A percentile compares a stretch with the other conserved stretches of the same genome.
Evolutionary conservation across 2,888 invertebrate genomes (phyloP).

Genomic region (Acleris emargana): DNA sequence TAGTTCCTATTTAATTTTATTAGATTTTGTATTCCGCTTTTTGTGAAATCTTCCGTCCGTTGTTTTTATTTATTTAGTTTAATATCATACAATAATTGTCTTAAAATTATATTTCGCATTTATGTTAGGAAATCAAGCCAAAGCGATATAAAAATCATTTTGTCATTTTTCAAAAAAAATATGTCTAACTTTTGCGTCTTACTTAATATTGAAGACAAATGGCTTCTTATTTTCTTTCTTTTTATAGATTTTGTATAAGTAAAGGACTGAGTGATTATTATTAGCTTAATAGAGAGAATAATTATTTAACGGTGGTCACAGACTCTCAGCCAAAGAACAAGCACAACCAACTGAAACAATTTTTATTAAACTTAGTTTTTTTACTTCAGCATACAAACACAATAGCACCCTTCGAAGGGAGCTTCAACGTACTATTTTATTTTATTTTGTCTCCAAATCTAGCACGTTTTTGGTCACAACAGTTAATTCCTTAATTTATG

Average conservation of each 20-base stretch:
- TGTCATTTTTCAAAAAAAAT: constrained; percentile 16
- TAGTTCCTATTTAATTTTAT: constrained; percentile 71
- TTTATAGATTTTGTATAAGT: constrained; percentile 43
- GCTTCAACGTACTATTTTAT: too few relatives aligned
- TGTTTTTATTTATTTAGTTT: constrained; percentile 21
- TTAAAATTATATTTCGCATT: constrained; percentile 3
- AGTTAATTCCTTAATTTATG: too few relatives aligned
- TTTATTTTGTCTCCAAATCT: too few relatives aligned
- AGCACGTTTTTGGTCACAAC: too few relatives aligned
- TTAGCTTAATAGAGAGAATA: constrained; percentile 41
- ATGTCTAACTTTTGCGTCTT: not conserved
- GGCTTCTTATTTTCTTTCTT: constrained; percentile 32
- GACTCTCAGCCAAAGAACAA: not conserved
- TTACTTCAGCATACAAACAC: too few relatives aligned
- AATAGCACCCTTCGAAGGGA: too few relatives aligned
- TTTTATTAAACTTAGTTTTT: too few relatives aligned
- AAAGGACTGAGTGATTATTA: constrained; percentile 63
- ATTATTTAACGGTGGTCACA: constrained; percentile 42
- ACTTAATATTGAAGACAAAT: not conserved
- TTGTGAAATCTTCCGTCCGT: constrained; percentile 37
- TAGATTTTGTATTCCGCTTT: constrained; percentile 25
- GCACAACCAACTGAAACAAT: too few relatives aligned
- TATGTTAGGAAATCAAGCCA: constrained; percentile 34
- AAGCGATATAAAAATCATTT: constrained; percentile 30
- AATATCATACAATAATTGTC: not conserved